Conservation (phyloP, 2,888 invertebrate genomes). For the Amiota mariae region DNA sequence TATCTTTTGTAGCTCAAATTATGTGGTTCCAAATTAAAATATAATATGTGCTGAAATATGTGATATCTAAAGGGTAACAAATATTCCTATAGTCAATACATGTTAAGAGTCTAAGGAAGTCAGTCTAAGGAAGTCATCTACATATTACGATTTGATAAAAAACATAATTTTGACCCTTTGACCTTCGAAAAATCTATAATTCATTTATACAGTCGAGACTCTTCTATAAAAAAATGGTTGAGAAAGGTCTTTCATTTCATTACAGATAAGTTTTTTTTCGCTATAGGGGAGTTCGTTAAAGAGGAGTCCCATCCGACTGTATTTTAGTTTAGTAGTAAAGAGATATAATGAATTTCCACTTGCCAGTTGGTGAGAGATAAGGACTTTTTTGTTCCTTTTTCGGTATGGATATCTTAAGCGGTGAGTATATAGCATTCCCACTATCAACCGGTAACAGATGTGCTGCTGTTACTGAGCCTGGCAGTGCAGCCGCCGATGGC, state of each 20-base stretch:
- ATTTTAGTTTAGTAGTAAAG: neutral
- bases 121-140: no score
- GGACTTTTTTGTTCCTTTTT: constrained; percentile 81
- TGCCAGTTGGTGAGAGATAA: constrained; percentile 92
- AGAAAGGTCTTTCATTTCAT: neutral
- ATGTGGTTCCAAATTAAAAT: no score
- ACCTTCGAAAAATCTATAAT: neutral
- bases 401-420: constrained; percentile 74
- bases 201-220: neutral
- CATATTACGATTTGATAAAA: no score
- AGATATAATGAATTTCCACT: constrained; percentile 46
- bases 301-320: no score
- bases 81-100: no score
- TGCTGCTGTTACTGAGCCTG: constrained; percentile 46
- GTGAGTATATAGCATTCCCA: constrained; percentile 72
- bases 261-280: no score
- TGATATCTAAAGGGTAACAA: no score
- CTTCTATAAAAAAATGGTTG: no score
- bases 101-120: no score
- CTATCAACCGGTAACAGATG: constrained; percentile 68
- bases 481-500: constrained; percentile 38
- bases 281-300: no score
- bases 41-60: no score
- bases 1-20: no score
- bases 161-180: neutral